phyloP scores from a whole-genome alignment of 2,797 vertebrate genomes.

The Threskiornis aethiopicus region DNA sequence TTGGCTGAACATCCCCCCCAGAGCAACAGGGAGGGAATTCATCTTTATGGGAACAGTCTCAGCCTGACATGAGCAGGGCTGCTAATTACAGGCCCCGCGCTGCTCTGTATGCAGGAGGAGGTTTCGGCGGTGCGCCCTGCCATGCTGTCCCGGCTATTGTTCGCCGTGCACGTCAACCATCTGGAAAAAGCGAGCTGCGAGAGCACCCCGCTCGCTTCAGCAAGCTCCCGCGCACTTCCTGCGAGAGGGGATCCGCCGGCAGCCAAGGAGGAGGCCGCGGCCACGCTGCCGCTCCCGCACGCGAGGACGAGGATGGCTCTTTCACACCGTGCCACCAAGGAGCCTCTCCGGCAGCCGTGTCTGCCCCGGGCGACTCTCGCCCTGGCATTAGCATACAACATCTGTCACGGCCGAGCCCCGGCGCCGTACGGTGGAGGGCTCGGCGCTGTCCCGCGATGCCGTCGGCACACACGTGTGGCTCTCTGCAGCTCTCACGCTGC shows the following conservation, averaged over 20 bases:
- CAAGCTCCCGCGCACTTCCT: accelerated
- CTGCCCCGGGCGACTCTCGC: accelerated
- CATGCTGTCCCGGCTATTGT: background rate
- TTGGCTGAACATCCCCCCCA: background rate
- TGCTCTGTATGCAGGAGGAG: constrained; percentile 29
- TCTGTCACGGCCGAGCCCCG: background rate
- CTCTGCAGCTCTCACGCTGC: accelerated
- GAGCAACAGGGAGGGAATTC: background rate
- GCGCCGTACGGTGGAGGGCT: accelerated
- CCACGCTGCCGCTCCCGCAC: accelerated
- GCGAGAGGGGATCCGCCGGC: accelerated
- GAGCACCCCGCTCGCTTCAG: background rate
- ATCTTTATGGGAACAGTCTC: background rate
- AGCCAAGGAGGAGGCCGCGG: background rate
- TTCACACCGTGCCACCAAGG: accelerated
- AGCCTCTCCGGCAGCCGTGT: background rate
- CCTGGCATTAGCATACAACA: background rate
- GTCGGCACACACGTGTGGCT: background rate
- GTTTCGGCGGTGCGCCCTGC: background rate
- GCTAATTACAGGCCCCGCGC: background rate
- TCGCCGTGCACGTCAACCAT: background rate
- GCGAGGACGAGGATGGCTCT: accelerated
- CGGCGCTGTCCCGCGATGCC: accelerated
- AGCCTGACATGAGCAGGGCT: background rate
- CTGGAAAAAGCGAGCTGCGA: background rate